These are phyloP conservation scores for Mimachlamys varia DNA, from an alignment of 2,888 invertebrate species.

Conservation along the genomic window DNA sequence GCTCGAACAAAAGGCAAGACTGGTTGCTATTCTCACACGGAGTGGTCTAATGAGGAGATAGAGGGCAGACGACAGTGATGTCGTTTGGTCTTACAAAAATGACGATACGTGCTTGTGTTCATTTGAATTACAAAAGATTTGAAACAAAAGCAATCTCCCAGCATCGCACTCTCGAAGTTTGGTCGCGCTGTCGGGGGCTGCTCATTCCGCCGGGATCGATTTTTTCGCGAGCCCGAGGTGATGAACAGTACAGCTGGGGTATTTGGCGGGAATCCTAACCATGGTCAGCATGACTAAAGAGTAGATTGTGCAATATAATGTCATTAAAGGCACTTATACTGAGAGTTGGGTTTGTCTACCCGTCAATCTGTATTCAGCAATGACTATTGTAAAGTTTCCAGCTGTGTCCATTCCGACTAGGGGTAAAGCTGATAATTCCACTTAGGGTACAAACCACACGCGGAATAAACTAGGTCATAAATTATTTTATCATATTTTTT, in stretches of 20 bases:
- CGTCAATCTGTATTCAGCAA: background rate
- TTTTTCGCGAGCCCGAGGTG: background rate
- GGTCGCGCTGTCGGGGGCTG: background rate
- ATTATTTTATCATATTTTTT: constrained; percentile 24
- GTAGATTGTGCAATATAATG: background rate
- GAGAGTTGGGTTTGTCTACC: background rate
- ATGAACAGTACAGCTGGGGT: background rate
- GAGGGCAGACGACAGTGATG: background rate
- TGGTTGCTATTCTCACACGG: background rate
- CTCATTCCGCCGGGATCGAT: background rate
- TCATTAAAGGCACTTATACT: background rate
- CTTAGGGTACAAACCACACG: background rate
- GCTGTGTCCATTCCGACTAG: background rate
- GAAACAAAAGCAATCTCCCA: background rate
- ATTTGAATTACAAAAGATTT: constrained; percentile 13
- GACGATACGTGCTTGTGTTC: background rate
- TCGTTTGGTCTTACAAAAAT: background rate
- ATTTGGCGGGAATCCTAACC: background rate
- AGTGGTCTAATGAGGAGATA: background rate
- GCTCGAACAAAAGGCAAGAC: constrained; percentile 3
- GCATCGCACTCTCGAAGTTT: background rate
- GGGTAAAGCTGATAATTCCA: background rate
- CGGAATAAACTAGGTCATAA: background rate
- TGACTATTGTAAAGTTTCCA: background rate
- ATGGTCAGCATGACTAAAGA: background rate